Conservation (phyloP, 2,797 vertebrate species). For the Liasis olivaceus region DNA sequence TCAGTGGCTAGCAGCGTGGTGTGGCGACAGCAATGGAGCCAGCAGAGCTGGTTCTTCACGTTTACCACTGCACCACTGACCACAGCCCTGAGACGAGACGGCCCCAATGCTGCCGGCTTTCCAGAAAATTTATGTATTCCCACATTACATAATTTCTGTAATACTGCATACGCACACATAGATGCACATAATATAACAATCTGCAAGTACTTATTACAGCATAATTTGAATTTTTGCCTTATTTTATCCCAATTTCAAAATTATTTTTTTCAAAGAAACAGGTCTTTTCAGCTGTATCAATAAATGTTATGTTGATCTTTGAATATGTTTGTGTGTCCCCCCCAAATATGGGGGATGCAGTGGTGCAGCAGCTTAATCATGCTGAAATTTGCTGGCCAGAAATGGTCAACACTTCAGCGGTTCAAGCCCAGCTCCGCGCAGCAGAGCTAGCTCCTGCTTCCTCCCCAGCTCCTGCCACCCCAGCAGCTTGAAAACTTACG, state of each 20-base stretch:
- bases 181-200: not conserved
- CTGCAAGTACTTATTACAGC: not conserved
- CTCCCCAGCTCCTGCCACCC: too few relatives aligned
- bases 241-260: not conserved
- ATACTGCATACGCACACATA: not conserved
- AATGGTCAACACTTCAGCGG: too few relatives aligned
- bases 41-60: not conserved
- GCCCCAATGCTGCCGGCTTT: not conserved
- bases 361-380: too few relatives aligned
- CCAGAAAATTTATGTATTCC: not conserved
- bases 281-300: conserved; percentile 32
- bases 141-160: not conserved
- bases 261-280: not conserved
- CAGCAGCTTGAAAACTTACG: too few relatives aligned
- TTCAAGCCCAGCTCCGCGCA: too few relatives aligned
- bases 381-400: too few relatives aligned
- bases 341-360: too few relatives aligned
- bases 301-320: not conserved
- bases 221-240: not conserved
- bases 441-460: too few relatives aligned
- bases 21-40: not conserved
- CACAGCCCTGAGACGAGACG: not conserved
- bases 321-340: not conserved
- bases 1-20: not conserved
- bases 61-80: not conserved